Evolutionary conservation across 2,113 vertebrate genomes (phyloP), one percentile per base, ranked within the genome.

Genomic region (Paralichthys olivaceus): DNA sequence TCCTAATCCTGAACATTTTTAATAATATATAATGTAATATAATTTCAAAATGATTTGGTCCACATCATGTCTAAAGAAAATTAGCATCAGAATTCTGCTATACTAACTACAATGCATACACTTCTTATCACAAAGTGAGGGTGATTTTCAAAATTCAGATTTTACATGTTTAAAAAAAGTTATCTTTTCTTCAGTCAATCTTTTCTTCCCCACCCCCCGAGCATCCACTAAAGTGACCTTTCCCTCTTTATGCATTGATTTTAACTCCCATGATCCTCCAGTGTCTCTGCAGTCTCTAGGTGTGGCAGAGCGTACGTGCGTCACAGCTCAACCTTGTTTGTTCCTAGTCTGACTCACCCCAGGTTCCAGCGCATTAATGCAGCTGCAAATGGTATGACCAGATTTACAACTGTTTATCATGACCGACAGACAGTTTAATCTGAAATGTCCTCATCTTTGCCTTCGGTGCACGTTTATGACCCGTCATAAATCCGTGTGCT

Each of bases 281-380:
- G 77, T 26, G 19, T 75, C 40, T 84, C 89, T 90, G 89, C 86
- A 79, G 84, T 89, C 84, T 83, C 72, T 83, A 88, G 86, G 85
- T 75, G 88, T 81, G 87, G 79, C 47, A 49, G 69, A 70, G 79
- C 45, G 3, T 0, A 19, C 0, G 65, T 89, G 90, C 87, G 80
- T 92, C 89, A 92, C 49, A 15, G 49, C 86, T 86, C 79, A 87
- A 71, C 77, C 84, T 81, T 82, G 84, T 88, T 89, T 87, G 86
- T 81, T 75, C 78, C 75, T 65, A 2, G 58, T 81, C 81, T 92
- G 90, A 92, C 87, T 91, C 90, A 92, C 72, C 67, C 29, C 49
- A 63, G 75, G 76, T 80, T 85, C 72, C 77, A 79, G 77, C 62
- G 58, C 69, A 80, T 87, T 80, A 65, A 81, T 74, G 80, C 77